These are phyloP conservation scores for Brachionus manjavacas DNA, from an alignment of 1,140 invertebrate species.

Conservation along the genomic window DNA sequence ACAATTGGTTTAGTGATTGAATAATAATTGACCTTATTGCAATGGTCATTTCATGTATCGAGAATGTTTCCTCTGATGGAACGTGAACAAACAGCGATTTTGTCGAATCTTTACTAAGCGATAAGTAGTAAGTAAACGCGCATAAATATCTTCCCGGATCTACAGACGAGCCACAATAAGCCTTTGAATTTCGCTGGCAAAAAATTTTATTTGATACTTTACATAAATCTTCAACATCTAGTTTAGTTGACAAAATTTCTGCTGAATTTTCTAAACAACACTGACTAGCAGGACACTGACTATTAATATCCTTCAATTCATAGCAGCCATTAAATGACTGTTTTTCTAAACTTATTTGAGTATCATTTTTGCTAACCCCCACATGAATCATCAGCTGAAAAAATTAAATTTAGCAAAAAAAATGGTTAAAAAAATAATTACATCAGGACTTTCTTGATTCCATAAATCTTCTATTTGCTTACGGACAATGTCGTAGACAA, in stretches of 20 bases:
- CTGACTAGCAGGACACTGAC: background rate
- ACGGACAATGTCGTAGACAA: background rate
- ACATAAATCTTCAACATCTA: slow-evolving; percentile 32
- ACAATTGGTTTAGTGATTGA: slow-evolving; percentile 35
- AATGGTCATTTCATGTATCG: slow-evolving; percentile 25
- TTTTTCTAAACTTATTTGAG: slow-evolving; percentile 38
- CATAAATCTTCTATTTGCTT: slow-evolving; percentile 21
- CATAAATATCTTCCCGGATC: slow-evolving; percentile 33
- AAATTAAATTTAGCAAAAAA: background rate
- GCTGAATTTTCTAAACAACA: background rate
- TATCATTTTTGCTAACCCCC: slow-evolving; percentile 24
- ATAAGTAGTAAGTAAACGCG: slow-evolving; percentile 20
- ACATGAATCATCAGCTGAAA: slow-evolving; percentile 38
- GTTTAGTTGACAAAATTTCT: background rate
- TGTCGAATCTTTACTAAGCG: background rate
- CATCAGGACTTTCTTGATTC: slow-evolving; percentile 31
- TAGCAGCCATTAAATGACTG: slow-evolving; percentile 17
- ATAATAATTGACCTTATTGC: slow-evolving; percentile 38
- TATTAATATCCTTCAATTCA: background rate
- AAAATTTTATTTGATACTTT: slow-evolving; percentile 18
- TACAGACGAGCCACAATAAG: background rate
- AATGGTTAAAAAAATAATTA: background rate
- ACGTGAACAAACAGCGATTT: slow-evolving; percentile 38
- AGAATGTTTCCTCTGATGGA: background rate
- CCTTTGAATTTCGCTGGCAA: background rate